A percentile compares a stretch with the other conserved stretches of the same genome.
Evolutionary conservation across 1,140 invertebrate species (phyloP).

Genomic region (Patella vulgata): DNA sequence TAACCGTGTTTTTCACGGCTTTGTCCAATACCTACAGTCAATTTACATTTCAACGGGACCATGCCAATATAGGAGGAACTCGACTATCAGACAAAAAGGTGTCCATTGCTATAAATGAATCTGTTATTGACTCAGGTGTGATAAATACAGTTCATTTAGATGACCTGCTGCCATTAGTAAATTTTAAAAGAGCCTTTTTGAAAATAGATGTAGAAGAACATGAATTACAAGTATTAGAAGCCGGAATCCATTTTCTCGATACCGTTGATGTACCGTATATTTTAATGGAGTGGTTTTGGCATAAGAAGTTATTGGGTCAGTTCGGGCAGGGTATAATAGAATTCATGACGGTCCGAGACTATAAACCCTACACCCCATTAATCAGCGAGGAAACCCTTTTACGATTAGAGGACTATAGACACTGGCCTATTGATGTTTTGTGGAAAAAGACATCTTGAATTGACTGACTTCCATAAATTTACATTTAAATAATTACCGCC

Average conservation of each 20-base stretch:
- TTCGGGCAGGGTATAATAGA: too few species aligned
- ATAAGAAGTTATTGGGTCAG: too few species aligned
- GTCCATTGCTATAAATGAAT: too few species aligned
- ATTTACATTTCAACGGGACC: constrained; percentile 23
- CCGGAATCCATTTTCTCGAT: constrained; percentile 23
- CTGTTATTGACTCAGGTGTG: too few species aligned
- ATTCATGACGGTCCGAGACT: too few species aligned
- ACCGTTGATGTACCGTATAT: constrained; percentile 20
- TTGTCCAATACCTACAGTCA: constrained; percentile 36
- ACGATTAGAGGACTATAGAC: too few species aligned
- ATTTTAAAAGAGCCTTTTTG: constrained; percentile 23
- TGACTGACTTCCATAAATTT: too few species aligned
- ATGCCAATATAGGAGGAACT: constrained; percentile 44
- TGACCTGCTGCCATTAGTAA: constrained; percentile 24
- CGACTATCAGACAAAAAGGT: background rate
- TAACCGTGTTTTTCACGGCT: constrained; percentile 45
- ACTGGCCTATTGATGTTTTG: too few species aligned
- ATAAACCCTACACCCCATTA: too few species aligned
- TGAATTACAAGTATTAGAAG: constrained; percentile 23
- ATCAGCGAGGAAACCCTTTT: too few species aligned
- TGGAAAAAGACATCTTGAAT: too few species aligned
- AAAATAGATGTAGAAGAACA: constrained; percentile 71
- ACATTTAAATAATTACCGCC: too few species aligned
- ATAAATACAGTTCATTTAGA: constrained; percentile 23
- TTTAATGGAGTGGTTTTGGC: constrained; percentile 27